These are phyloP conservation scores for Cosmopolites sordidus DNA, from an alignment of 2,888 invertebrate genomes.

Conservation along the genomic window DNA sequence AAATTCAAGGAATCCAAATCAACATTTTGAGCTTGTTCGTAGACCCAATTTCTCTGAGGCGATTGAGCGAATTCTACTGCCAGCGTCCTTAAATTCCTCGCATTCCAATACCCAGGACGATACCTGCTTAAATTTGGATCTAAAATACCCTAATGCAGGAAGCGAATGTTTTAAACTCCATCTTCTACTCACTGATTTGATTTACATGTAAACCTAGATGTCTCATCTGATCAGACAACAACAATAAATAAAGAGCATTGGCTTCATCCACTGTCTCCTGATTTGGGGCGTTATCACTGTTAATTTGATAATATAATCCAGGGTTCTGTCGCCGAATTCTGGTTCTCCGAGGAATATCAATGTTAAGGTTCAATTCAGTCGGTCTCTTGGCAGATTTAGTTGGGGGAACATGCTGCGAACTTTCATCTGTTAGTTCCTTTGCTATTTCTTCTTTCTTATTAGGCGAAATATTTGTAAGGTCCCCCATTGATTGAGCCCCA, in stretches of 20 bases:
- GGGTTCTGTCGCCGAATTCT: neutral
- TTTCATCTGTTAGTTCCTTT: no score
- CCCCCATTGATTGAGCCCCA: no score
- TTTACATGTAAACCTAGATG: slow-evolving; percentile 6
- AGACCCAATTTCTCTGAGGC: slow-evolving; percentile 51
- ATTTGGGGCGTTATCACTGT: slow-evolving; percentile 2
- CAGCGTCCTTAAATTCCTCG: slow-evolving; percentile 5
- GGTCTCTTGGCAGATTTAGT: neutral
- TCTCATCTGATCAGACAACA: slow-evolving; percentile 16
- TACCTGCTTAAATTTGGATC: neutral
- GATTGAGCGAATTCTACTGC: slow-evolving; percentile 48
- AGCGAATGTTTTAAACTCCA: no score
- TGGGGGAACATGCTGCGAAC: no score
- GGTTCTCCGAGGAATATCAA: neutral
- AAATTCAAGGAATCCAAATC: slow-evolving; percentile 53
- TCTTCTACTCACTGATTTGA: neutral
- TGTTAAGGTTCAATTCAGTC: neutral
- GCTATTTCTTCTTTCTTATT: no score
- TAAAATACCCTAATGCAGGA: neutral
- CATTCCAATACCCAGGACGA: slow-evolving; percentile 6
- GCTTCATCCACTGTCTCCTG: slow-evolving; percentile 10
- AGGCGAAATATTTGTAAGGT: no score
- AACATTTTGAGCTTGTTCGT: slow-evolving; percentile 52
- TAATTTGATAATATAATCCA: neutral
- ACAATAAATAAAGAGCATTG: slow-evolving; percentile 15